Evolutionary conservation across 1,140 invertebrate genomes (phyloP), one percentile per base, ranked within the genome.

Genomic region (Muscidifurax raptorellus): DNA sequence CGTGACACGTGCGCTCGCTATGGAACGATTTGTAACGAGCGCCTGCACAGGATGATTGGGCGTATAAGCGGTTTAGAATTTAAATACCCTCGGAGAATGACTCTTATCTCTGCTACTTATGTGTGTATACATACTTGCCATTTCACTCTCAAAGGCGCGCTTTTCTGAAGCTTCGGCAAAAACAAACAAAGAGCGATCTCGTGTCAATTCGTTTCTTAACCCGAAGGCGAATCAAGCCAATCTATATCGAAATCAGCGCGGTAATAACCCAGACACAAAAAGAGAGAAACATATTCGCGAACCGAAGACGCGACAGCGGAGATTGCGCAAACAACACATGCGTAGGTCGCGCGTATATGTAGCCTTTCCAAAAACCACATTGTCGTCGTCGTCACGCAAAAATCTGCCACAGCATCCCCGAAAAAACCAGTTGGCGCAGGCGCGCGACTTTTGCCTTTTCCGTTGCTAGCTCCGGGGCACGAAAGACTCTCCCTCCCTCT

Each of bases 341-440:
- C 22, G 13, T 15, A 59, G 1, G 52, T 1, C 59, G 59, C 13
- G 18, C 59, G 59, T 18, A 2, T n/a, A 15, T 64, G 59, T 18
- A 12, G 13, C 15, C n/a, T 64, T 15, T 40, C 1, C 18, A 64
- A 64, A 64, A n/a, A 64, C 15, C 12, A n/a, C 59, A 64, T 15
- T n/a, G 52, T 18, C 13, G 2, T 27, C 5, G n/a, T 66, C 64
- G 64, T 47, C 44, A 10, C 44, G 15, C 44, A 47, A 5, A 66
- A 15, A 66, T 25, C 22, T 13, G 7, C 28, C 12, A 22, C 71
- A 47, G 75, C 47, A 52, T 77, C 75, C 75, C 75, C 47, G 75
- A 47, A 77, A 59, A 79, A 79, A 79, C 77, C 77, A 79, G 77
- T 79, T 79, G 30, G 77, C 66, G 77, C 75, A 77, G n/a, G 75